phyloP scores from a whole-genome alignment of 2,113 vertebrate species.

The Noctilio leporinus region DNA sequence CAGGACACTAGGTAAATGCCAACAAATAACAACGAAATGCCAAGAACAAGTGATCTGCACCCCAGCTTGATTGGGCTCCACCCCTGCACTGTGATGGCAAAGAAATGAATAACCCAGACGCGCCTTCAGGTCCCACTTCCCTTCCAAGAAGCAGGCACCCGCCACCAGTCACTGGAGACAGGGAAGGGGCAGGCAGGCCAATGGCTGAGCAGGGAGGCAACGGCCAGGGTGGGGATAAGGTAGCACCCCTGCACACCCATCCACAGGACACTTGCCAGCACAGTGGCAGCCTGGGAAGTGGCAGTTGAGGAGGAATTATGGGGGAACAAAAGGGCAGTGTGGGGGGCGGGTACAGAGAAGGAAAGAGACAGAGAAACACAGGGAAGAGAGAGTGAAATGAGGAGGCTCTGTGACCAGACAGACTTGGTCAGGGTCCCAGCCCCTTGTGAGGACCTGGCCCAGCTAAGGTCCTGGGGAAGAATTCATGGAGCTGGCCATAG shows the following conservation, averaged over 20 bases:
- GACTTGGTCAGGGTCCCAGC: neutral
- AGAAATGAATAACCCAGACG: neutral
- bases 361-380: neutral
- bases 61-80: neutral
- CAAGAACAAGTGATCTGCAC: neutral
- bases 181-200: neutral
- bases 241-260: neutral
- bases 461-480: neutral
- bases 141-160: neutral
- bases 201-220: neutral
- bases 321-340: neutral
- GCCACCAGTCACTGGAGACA: accelerated
- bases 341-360: neutral
- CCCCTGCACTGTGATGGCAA: too few species aligned
- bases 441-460: neutral
- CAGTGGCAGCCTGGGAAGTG: neutral
- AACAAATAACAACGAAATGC: neutral
- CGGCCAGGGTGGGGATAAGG: neutral
- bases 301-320: neutral
- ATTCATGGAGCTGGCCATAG: neutral
- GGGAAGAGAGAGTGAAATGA: neutral
- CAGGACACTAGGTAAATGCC: accelerated
- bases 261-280: neutral
- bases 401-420: neutral
- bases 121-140: neutral